phyloP scores from a whole-genome alignment of 2,888 invertebrate genomes.

The Agrochola circellaris region DNA sequence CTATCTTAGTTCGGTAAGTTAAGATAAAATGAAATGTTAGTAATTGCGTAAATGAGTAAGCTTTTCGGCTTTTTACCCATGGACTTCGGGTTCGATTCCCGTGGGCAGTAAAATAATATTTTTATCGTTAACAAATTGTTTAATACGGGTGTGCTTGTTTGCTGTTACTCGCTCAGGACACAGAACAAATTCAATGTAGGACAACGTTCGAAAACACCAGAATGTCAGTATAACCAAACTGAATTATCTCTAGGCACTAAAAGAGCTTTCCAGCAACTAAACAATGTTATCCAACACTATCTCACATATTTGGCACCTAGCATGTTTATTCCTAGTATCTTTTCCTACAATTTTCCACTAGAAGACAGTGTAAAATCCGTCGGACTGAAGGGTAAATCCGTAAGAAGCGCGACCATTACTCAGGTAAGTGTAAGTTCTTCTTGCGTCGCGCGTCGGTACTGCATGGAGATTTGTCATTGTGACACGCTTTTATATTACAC shows the following conservation, averaged over 20 bases:
- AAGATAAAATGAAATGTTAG: not conserved
- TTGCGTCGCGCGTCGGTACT: constrained; percentile 34
- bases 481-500: constrained; percentile 46
- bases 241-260: not conserved
- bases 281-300: constrained; percentile 1
- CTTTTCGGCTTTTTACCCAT: not conserved
- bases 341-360: constrained; percentile 34
- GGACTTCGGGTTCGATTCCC: not conserved
- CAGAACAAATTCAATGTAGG: not conserved
- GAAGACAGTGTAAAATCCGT: constrained; percentile 43
- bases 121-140: not conserved
- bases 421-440: constrained; percentile 54
- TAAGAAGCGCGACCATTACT: constrained; percentile 62
- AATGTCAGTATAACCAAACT: not conserved
- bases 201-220: not conserved
- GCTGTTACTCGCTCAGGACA: not conserved
- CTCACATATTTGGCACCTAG: constrained; percentile 14
- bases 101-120: not conserved
- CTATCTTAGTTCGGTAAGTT: not conserved
- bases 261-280: not conserved
- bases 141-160: not conserved
- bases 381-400: constrained; percentile 50
- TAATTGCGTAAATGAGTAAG: not conserved
- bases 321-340: constrained; percentile 18
- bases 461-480: constrained; percentile 57